A percentile compares a stretch with the other conserved stretches of the same genome.
These are phyloP conservation scores for Alligator mississippiensis DNA, from an alignment of 2,113 vertebrate species.

Conservation along the genomic window DNA sequence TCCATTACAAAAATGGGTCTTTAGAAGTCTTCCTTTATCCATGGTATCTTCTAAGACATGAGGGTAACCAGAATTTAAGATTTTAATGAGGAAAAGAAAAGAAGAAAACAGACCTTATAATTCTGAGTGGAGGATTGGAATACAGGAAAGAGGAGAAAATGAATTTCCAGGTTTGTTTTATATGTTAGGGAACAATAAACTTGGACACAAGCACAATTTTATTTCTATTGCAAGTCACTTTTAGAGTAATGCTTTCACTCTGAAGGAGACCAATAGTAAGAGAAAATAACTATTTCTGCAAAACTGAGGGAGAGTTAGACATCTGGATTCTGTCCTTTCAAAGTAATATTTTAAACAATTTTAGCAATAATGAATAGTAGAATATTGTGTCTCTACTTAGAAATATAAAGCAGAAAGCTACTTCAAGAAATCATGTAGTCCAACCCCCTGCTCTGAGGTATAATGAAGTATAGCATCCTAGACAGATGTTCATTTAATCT, in stretches of 20 bases:
- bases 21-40: neutral
- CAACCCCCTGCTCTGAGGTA: neutral
- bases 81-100: neutral
- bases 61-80: neutral
- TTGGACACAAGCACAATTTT: neutral
- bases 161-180: neutral
- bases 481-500: too few species aligned
- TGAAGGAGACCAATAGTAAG: neutral
- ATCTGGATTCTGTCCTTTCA: neutral
- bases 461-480: too few species aligned
- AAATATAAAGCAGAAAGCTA: too few species aligned
- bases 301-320: neutral
- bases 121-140: neutral
- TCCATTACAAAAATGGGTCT: neutral
- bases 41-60: neutral
- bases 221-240: neutral
- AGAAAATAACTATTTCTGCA: neutral
- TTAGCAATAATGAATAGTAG: neutral
- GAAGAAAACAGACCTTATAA: neutral
- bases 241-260: neutral
- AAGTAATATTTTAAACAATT: neutral
- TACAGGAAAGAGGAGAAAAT: neutral
- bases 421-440: too few species aligned
- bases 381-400: neutral
- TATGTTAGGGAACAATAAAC: neutral